Evolutionary conservation across 2,888 invertebrate genomes (phyloP).

Genomic region (Phortica magna): DNA sequence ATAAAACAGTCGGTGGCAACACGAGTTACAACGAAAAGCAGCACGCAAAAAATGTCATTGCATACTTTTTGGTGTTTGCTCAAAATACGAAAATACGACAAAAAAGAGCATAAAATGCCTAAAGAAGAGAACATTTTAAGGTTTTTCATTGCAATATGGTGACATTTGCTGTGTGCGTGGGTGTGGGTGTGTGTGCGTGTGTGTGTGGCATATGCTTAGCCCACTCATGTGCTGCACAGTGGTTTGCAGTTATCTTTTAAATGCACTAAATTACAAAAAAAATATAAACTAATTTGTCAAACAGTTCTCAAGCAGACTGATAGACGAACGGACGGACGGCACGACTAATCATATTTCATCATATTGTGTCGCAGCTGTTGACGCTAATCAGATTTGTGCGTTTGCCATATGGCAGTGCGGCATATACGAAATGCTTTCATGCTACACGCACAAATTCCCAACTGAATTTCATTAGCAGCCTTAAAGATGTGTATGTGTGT

Average conservation of each 20-base stretch:
- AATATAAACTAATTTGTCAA: background rate
- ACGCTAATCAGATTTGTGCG: background rate
- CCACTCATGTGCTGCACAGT: background rate
- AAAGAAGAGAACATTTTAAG: background rate
- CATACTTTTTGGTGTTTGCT: background rate
- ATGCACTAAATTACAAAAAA: background rate
- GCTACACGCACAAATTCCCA: background rate
- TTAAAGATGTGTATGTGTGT: background rate
- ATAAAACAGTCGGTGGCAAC: background rate
- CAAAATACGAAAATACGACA: background rate
- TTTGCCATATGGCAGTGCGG: background rate
- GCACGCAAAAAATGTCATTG: background rate
- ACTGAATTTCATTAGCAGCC: background rate
- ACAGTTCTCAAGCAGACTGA: background rate
- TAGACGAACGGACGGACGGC: background rate
- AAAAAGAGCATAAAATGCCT: background rate
- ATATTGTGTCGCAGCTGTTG: slow-evolving; percentile 13
- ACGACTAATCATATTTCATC: slow-evolving; percentile 8
- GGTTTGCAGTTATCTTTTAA: background rate
- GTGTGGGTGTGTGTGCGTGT: no score
- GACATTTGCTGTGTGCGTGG: background rate
- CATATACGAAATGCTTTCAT: background rate
- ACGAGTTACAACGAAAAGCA: background rate
- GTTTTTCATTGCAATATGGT: background rate
- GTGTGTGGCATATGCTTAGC: no score